Evolutionary conservation across 1,140 invertebrate genomes (phyloP).

Genomic region (Thalassaphorura encarpata): DNA sequence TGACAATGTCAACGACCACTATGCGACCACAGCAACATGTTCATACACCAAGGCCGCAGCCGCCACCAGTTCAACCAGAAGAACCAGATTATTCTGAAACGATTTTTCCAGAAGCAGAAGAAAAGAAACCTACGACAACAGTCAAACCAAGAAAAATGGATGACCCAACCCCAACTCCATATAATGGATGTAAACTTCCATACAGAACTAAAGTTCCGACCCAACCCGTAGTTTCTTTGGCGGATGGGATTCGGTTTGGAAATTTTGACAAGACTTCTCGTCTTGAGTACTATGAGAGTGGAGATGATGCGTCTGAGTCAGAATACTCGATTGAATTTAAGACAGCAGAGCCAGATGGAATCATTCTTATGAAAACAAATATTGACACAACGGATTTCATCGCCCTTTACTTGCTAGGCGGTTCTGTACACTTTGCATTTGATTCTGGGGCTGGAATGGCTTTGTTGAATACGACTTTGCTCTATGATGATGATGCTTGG

Average conservation of each 20-base stretch:
- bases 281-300: slow-evolving; percentile 16
- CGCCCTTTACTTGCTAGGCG: slow-evolving; percentile 56
- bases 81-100: neutral
- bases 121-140: neutral
- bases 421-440: slow-evolving; percentile 48
- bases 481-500: slow-evolving; percentile 77
- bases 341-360: slow-evolving; percentile 62
- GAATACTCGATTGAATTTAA: slow-evolving; percentile 72
- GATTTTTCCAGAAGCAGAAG: neutral
- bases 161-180: slow-evolving; percentile 18
- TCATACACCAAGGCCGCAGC: neutral
- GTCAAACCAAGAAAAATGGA: neutral
- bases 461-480: slow-evolving; percentile 42
- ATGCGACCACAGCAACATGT: neutral
- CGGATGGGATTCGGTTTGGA: slow-evolving; percentile 28
- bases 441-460: slow-evolving; percentile 46
- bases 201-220: neutral
- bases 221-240: slow-evolving; percentile 11
- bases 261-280: slow-evolving; percentile 26
- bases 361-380: slow-evolving; percentile 67
- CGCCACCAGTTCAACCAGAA: neutral
- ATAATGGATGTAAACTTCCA: slow-evolving; percentile 19
- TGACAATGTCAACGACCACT: no score
- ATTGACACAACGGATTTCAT: slow-evolving; percentile 60
- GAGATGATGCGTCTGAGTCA: slow-evolving; percentile 38